Conservation (phyloP, 2,113 vertebrate species). For the Etia nguti region DNA sequence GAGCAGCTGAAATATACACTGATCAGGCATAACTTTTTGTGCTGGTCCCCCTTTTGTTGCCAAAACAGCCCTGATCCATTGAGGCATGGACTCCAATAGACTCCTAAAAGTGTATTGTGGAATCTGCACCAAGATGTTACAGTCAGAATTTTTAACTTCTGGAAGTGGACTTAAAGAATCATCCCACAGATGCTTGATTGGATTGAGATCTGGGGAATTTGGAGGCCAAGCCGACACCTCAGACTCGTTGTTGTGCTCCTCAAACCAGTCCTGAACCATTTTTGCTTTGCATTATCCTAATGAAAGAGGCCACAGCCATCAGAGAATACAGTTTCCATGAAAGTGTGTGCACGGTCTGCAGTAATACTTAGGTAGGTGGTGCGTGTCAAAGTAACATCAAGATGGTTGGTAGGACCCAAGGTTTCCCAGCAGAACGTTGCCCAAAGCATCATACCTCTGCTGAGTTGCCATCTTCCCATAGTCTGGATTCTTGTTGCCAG, state of each 20-base stretch:
- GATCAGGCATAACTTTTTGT: neutral
- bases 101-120: neutral
- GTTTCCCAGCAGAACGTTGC: neutral
- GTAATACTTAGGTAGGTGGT: neutral
- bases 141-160: neutral
- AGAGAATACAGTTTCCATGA: neutral
- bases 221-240: neutral
- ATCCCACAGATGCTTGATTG: neutral
- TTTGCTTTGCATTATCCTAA: neutral
- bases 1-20: neutral
- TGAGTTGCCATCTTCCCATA: neutral
- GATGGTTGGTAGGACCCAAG: neutral
- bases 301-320: neutral
- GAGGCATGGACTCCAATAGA: fast-evolving
- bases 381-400: neutral
- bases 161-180: neutral
- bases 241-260: neutral
- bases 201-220: neutral
- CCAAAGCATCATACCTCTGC: neutral
- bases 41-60: neutral
- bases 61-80: neutral
- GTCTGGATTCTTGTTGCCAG: neutral
- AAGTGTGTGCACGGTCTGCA: neutral
- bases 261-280: neutral
- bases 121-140: neutral